Evolutionary conservation across 64 coral and sea anemone genomes (phyloP).

Genomic region (Orbicella faveolata): DNA sequence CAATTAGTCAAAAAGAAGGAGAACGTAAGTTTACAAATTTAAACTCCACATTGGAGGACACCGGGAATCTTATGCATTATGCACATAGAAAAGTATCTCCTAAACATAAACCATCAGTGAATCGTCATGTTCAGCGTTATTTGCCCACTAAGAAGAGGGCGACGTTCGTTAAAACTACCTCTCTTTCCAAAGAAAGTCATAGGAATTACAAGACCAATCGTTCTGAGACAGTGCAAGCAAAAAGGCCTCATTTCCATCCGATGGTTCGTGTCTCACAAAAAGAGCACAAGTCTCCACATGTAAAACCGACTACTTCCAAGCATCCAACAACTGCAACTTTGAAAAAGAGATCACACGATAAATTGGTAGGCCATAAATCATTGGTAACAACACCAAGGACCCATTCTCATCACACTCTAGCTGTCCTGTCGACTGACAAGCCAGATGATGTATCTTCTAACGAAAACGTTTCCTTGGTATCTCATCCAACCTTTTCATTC

Average conservation of each 20-base stretch:
- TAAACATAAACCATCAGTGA: neutral
- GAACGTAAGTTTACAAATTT: neutral
- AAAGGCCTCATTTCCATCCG: neutral
- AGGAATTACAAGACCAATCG: neutral
- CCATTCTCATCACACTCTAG: neutral
- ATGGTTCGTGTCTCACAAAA: neutral
- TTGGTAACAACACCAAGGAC: neutral
- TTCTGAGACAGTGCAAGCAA: neutral
- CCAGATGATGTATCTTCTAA: neutral
- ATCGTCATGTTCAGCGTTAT: neutral
- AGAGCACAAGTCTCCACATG: neutral
- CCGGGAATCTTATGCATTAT: slow-evolving; percentile 18
- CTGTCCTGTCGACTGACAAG: neutral
- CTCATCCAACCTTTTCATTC: neutral
- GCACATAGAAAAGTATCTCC: neutral
- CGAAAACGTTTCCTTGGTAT: neutral
- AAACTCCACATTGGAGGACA: neutral
- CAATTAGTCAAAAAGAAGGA: neutral
- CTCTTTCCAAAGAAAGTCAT: neutral
- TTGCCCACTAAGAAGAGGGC: neutral
- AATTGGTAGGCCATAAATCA: neutral
- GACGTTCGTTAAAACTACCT: neutral
- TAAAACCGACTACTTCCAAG: neutral
- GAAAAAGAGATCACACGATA: neutral
- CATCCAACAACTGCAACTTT: neutral